phyloP scores from a whole-genome alignment of 2,113 vertebrate genomes.

The Bos taurus region DNA sequence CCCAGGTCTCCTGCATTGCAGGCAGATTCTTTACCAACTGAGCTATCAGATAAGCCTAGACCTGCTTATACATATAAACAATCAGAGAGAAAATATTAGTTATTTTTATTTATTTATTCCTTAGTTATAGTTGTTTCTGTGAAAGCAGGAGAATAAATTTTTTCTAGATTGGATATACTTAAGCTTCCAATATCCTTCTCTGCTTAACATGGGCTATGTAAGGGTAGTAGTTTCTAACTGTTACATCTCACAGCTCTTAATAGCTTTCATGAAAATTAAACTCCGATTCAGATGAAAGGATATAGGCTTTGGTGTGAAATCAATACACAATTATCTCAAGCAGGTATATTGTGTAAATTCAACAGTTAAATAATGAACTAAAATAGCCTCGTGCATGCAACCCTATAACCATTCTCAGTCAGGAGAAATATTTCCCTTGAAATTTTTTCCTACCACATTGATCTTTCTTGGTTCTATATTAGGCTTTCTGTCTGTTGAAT shows the following conservation, averaged over 20 bases:
- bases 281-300: conserved; percentile 15
- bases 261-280: conserved; percentile 3
- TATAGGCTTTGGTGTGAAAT: background rate
- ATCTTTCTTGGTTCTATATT: background rate
- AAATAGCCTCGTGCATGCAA: conserved; percentile 12
- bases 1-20: background rate
- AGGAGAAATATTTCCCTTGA: background rate
- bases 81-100: background rate
- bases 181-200: background rate
- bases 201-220: background rate
- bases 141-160: background rate
- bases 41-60: background rate
- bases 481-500: background rate
- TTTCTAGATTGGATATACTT: background rate
- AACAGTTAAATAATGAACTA: background rate
- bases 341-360: conserved; percentile 5
- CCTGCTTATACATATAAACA: background rate
- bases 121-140: background rate
- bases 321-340: conserved; percentile 15
- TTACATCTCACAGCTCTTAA: background rate
- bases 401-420: background rate
- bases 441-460: background rate
- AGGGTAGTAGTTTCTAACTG: background rate
- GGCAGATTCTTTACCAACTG: background rate
- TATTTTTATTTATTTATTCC: background rate